Base-by-base conservation (phyloP, 2,113 vertebrate genomes). In the Semnopithecus entellus region DNA sequence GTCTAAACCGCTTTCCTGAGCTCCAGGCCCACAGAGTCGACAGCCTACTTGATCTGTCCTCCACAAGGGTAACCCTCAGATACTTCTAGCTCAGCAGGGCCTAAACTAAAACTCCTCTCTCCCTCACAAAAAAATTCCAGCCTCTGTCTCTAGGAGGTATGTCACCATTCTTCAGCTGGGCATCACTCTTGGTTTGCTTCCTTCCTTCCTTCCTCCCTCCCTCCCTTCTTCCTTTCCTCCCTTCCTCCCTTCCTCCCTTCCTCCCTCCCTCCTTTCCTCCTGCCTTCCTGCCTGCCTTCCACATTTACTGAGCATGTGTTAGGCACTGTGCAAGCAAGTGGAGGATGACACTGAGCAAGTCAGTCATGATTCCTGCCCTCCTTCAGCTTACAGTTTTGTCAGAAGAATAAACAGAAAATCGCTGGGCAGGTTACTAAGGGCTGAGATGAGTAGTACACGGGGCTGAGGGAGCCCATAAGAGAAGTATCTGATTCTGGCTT, bases 1-100 rank as follows among this genome's bases (percentile, higher is more conserved):
- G 95, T 97, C 92, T 98, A 98, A 98, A 94, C 85, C 92, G 27
- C 92, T 95, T 86, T 96, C 66, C 43, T 30, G 68, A 81, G 72
- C 55, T 92, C 38, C 59, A 50, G 57, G 43, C 55, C 70, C 91
- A 88, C 23, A 87, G 81, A 88, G 76, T 59, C 83, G 88, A 96
- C 76, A 73, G 76, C 50, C 76, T 45, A 81, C 40, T 84, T 8
- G 1, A 35, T 64, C 50, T 12, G 18, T 88, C 64, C 57, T 89
- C 72, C 68, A 8, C 16, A 48, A 27, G 20, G 35, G 17, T 88
- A 64, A 95, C 75, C 88, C 90, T 79, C 25, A 35, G 35, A 75
- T 83, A 59, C 70, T 40, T 88, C 20, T n/a, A 91, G 70, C 57
- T 88, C 91, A 88, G 11, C 8, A 59, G 61, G 45, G 22, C 73